Conservation (phyloP, 2,797 vertebrate species). For the Onychomys torridus region DNA sequence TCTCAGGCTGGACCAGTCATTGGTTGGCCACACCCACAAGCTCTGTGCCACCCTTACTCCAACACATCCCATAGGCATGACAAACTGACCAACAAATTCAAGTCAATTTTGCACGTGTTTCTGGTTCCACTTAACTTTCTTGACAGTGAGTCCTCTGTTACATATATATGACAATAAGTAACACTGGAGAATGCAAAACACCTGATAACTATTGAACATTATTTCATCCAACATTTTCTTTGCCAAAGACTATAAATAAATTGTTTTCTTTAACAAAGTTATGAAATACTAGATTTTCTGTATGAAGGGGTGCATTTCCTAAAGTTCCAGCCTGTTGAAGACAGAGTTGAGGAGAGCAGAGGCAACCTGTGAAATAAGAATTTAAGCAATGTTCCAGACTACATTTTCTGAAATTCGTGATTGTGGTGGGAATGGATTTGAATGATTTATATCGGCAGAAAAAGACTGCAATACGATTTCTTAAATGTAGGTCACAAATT, state of each 20-base stretch:
- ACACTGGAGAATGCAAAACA: slow-evolving; percentile 23
- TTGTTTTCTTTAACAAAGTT: slow-evolving; percentile 61
- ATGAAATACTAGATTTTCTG: slow-evolving; percentile 64
- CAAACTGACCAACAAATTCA: background rate
- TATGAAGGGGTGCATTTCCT: slow-evolving; percentile 68
- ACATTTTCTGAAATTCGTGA: background rate
- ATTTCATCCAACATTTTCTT: slow-evolving; percentile 70
- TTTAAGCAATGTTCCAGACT: background rate
- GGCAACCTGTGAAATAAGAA: slow-evolving; percentile 43
- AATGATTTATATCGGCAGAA: slow-evolving; percentile 19
- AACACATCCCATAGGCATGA: background rate
- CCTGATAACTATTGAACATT: slow-evolving; percentile 22
- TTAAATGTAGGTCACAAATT: background rate
- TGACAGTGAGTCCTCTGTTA: slow-evolving; percentile 1
- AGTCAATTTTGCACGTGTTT: slow-evolving; percentile 18
- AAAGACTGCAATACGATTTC: background rate
- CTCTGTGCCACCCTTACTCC: background rate
- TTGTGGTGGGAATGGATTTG: background rate
- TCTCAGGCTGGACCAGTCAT: background rate
- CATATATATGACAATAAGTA: background rate
- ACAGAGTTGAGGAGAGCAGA: slow-evolving; percentile 25
- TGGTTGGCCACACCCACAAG: background rate
- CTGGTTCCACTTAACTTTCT: slow-evolving; percentile 43
- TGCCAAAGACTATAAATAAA: slow-evolving; percentile 62
- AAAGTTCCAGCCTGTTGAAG: slow-evolving; percentile 44